phyloP scores from a whole-genome alignment of 2,888 invertebrate species.

The Amiota minor region DNA sequence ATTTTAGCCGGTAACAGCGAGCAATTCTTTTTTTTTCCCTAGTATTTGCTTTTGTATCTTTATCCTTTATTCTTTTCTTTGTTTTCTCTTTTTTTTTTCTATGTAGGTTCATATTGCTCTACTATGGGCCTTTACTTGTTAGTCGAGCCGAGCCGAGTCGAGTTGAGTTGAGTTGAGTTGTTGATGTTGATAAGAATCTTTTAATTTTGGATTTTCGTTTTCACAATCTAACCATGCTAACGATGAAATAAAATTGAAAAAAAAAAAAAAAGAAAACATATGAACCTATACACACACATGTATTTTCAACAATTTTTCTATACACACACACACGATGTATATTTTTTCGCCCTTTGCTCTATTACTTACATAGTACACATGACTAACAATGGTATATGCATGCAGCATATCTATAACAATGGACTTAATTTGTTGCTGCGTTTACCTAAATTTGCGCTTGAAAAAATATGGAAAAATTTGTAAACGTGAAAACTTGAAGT shows the following conservation, averaged over 20 bases:
- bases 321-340: not conserved
- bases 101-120: not conserved
- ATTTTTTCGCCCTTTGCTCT: too few relatives aligned
- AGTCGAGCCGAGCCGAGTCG: too few relatives aligned
- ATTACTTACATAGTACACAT: too few relatives aligned
- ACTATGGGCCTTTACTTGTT: not conserved
- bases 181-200: constrained; percentile 28
- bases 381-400: too few relatives aligned
- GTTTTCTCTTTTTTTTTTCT: not conserved
- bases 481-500: too few relatives aligned
- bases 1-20: not conserved
- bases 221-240: not conserved
- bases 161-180: not conserved
- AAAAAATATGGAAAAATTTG: too few relatives aligned
- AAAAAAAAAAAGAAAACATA: not conserved
- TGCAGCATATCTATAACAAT: not conserved
- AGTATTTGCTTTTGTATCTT: not conserved
- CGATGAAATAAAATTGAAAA: not conserved
- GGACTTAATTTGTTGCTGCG: constrained; percentile 17
- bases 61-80: not conserved
- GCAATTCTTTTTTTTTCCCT: not conserved
- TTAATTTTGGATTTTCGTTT: constrained; percentile 19
- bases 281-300: not conserved
- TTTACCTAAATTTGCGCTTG: constrained; percentile 17
- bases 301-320: constrained; percentile 6